Conservation (phyloP, 2,113 vertebrate species). For the Epinephelus moara region DNA sequence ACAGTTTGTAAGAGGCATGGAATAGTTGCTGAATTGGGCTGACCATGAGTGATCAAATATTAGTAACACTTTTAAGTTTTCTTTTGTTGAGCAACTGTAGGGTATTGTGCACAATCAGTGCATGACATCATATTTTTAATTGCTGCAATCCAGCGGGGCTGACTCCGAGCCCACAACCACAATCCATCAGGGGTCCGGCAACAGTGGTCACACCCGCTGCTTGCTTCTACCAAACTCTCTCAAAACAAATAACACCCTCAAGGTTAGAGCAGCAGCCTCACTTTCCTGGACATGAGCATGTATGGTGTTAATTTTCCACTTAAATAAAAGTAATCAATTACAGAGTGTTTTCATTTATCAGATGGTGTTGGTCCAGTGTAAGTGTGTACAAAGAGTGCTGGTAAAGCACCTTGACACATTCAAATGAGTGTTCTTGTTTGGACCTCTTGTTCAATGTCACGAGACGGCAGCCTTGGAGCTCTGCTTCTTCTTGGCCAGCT, state of each 20-base stretch:
- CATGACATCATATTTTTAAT: conserved; percentile 8
- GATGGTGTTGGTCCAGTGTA: background rate
- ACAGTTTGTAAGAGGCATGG: background rate
- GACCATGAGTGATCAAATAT: background rate
- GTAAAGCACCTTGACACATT: background rate
- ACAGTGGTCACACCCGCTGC: conserved; percentile 12
- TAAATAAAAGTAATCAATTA: background rate
- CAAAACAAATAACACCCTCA: conserved; percentile 19
- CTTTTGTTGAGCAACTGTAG: background rate
- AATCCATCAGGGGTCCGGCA: conserved; percentile 17
- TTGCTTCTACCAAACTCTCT: conserved; percentile 7
- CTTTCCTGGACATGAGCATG: background rate
- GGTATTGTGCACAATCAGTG: background rate
- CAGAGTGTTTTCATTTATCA: background rate
- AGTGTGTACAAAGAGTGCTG: background rate
- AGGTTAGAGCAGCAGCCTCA: background rate
- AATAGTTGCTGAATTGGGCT: conserved; percentile 3
- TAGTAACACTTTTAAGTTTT: background rate
- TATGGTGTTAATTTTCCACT: background rate
- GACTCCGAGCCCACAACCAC: background rate
- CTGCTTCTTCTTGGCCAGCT: conserved; percentile 86
- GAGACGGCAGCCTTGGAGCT: conserved; percentile 53
- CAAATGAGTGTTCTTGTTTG: background rate
- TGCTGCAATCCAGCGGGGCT: background rate
- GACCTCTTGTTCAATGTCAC: conserved; percentile 39